Evolutionary conservation across 2,113 vertebrate species (phyloP).

Genomic region (Chaenogobius annularis): DNA sequence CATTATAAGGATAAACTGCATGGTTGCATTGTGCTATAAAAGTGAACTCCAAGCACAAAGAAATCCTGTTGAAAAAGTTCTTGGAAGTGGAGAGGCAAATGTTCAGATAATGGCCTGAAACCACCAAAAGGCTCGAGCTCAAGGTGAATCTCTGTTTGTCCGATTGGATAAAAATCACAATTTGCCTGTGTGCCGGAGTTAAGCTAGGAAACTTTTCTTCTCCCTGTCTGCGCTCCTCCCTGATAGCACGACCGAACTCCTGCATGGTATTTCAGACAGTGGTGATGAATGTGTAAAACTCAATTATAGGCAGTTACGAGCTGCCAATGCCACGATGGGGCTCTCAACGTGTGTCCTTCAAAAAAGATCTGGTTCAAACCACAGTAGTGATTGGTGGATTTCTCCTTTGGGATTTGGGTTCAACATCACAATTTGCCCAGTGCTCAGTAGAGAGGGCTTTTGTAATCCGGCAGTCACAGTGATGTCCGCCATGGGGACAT

Average conservation of each 20-base stretch:
- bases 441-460: slow-evolving; percentile 38
- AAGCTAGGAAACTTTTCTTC: slow-evolving; percentile 13
- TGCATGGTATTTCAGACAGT: not conserved
- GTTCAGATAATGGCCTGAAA: slow-evolving; percentile 4
- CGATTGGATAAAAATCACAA: slow-evolving; percentile 19
- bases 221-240: slow-evolving; percentile 4
- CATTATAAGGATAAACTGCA: not conserved
- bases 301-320: slow-evolving; percentile 25
- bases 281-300: slow-evolving; percentile 25
- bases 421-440: slow-evolving; percentile 53
- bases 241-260: slow-evolving; percentile 22
- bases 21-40: not conserved
- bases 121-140: slow-evolving; percentile 17
- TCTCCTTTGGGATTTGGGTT: slow-evolving; percentile 47
- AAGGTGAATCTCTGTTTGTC: slow-evolving; percentile 7
- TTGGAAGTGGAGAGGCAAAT: not conserved
- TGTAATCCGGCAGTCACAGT: slow-evolving; percentile 48
- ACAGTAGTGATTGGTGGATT: slow-evolving; percentile 22
- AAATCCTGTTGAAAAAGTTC: not conserved
- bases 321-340: slow-evolving; percentile 8
- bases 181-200: slow-evolving; percentile 22
- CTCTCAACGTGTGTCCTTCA: slow-evolving; percentile 25
- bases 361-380: slow-evolving; percentile 24
- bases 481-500: slow-evolving; percentile 44
- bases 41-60: not conserved